These are phyloP conservation scores for Diarsia brunnea DNA, from an alignment of 2,888 invertebrate species.

Conservation along the genomic window DNA sequence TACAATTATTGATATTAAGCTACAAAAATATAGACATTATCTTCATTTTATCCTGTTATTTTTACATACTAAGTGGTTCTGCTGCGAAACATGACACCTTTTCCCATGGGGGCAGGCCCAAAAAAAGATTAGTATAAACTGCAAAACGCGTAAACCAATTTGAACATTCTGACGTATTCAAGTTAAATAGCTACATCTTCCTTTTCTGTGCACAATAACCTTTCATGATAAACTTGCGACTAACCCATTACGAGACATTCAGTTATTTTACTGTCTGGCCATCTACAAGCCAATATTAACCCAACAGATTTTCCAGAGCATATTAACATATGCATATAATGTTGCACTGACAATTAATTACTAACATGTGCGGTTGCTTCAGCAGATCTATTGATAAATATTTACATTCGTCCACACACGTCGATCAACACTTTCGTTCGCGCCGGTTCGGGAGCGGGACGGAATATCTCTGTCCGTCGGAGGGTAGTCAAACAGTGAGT, in stretches of 20 bases:
- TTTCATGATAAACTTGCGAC: not conserved
- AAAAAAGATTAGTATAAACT: not conserved
- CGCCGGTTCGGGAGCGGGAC: not conserved
- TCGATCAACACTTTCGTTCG: conserved; percentile 43
- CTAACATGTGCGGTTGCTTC: conserved; percentile 18
- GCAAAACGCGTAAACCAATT: not conserved
- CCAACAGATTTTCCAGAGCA: not conserved
- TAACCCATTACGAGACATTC: not conserved
- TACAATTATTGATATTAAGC: too few relatives aligned
- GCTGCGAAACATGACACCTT: too few relatives aligned
- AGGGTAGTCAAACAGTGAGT: conserved; percentile 25
- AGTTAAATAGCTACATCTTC: not conserved
- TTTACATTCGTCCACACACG: conserved; percentile 24
- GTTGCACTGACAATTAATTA: conserved; percentile 7
- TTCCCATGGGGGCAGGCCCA: too few relatives aligned
- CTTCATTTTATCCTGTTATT: too few relatives aligned
- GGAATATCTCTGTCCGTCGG: conserved; percentile 39
- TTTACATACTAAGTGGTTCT: too few relatives aligned
- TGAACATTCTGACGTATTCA: not conserved
- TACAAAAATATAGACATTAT: too few relatives aligned
- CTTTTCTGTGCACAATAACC: not conserved
- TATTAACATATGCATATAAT: conserved; percentile 25
- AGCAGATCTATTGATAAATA: conserved; percentile 43
- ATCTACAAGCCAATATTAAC: not conserved
- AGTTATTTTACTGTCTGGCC: not conserved